Base-by-base conservation (phyloP, 1,140 invertebrate species). In the Rhyzopertha dominica region DNA sequence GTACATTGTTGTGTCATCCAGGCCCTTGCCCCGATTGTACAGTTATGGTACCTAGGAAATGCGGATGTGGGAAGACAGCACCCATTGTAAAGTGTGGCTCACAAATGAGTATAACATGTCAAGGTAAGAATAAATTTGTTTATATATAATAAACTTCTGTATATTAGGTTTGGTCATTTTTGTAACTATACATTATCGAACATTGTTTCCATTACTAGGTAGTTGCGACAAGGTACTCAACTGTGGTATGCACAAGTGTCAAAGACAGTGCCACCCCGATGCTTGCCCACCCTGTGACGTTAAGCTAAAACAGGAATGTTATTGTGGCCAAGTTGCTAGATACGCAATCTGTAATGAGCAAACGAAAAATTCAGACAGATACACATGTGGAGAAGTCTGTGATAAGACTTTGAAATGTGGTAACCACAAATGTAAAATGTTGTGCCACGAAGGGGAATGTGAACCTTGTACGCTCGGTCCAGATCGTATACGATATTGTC, bases 1-100 rank as follows among this genome's bases (percentile, higher is more conserved):
- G 94, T 66, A 88, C 78, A 2, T 64, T 92, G 44, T 70, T 91
- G 0, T 98, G 95, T 65, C 95, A 98, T 68, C 92, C 95, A 1
- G 95, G 86, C 0, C 82, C 85, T 0, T 90, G 87, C 64, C 90
- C 92, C 5, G 80, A 85, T 1, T 94, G 90, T 64, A 63, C 62
- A 20, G 65, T 72, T 9, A 75, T 76, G 56, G 72, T 80, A 32
- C 58, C 53, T 18, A 78, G 80, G 30, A 63, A 75, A 46, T 92
- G 89, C 59, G 83, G 80, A 3, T 93, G 89, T 58, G 82, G 84
- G 0, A 72, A 74, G 14, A 83, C 79, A 32, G 74, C 71, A 0
- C 78, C 81, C 40, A 77, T 74, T 3, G 74, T 89, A 13, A 75
- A 82, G 26, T 92, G 89, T 63, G 81, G 80, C 52, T 71, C 78